These are phyloP conservation scores for Trachops cirrhosus DNA, from an alignment of 2,797 vertebrate genomes.

Conservation along the genomic window DNA sequence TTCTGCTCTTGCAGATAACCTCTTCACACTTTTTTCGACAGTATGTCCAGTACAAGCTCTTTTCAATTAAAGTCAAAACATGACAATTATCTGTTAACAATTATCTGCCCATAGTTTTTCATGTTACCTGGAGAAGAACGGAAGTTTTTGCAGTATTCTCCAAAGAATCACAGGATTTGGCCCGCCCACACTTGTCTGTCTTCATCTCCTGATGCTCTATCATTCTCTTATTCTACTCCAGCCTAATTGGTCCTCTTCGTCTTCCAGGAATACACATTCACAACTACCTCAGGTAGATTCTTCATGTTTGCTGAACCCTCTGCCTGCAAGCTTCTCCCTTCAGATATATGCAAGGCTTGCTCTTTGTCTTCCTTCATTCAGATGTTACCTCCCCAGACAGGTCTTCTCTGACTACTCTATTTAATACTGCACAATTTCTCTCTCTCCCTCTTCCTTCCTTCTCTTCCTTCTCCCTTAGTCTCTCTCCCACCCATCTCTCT, in stretches of 20 bases:
- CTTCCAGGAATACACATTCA: neutral
- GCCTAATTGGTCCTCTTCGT: neutral
- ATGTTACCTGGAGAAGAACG: neutral
- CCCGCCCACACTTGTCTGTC: neutral
- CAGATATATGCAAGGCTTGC: neutral
- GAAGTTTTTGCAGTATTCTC: neutral
- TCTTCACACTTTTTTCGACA: neutral
- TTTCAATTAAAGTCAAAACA: neutral
- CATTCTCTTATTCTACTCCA: neutral
- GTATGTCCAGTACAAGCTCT: neutral
- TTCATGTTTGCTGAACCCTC: neutral
- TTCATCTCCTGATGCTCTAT: no score
- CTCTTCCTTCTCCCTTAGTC: neutral
- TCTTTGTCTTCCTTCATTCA: neutral
- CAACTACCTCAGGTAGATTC: neutral
- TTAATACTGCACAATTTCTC: neutral
- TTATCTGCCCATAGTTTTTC: neutral
- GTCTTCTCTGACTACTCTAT: neutral
- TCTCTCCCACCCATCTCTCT: neutral
- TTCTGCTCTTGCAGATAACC: neutral
- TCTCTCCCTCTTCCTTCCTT: neutral
- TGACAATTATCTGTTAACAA: neutral
- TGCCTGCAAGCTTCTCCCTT: neutral
- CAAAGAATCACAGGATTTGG: neutral
- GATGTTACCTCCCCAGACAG: neutral